Evolutionary conservation across 1,140 invertebrate genomes (phyloP).

Genomic region (Cyphomyrmex costatus): DNA sequence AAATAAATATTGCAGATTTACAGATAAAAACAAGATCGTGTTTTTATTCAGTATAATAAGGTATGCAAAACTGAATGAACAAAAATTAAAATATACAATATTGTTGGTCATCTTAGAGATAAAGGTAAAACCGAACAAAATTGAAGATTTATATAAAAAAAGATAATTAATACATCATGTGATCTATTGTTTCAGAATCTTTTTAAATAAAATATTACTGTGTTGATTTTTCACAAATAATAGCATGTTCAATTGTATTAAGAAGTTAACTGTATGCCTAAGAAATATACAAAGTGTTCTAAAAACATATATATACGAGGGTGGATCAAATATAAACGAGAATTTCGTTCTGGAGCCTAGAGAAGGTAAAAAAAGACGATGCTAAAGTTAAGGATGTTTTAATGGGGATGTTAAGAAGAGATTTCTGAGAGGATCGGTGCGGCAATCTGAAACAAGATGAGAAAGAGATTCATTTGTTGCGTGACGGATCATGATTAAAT

Average conservation of each 20-base stretch:
- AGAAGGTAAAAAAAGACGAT: too few relatives aligned
- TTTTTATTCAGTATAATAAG: constrained; percentile 33
- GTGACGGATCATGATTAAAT: too few relatives aligned
- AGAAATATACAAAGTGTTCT: constrained; percentile 43
- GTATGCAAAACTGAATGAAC: not conserved
- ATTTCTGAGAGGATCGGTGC: too few relatives aligned
- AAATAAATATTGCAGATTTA: constrained; percentile 30
- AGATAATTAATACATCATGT: constrained; percentile 9
- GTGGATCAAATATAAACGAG: too few relatives aligned
- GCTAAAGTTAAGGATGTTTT: too few relatives aligned
- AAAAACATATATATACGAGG: constrained; percentile 46
- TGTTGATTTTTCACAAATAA: constrained; percentile 50
- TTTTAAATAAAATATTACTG: constrained; percentile 36
- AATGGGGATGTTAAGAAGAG: too few relatives aligned
- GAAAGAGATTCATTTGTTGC: too few relatives aligned
- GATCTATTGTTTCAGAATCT: not conserved
- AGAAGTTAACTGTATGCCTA: constrained; percentile 40
- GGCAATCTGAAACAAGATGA: too few relatives aligned
- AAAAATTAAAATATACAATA: constrained; percentile 28
- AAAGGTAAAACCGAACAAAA: not conserved
- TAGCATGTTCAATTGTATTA: constrained; percentile 33
- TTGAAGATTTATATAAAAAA: constrained; percentile 26
- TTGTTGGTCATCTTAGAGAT: constrained; percentile 8
- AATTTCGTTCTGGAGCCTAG: too few relatives aligned
- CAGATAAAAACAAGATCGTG: not conserved